These are phyloP conservation scores for Podiceps cristatus DNA, from an alignment of 2,113 vertebrate genomes.

Conservation along the genomic window DNA sequence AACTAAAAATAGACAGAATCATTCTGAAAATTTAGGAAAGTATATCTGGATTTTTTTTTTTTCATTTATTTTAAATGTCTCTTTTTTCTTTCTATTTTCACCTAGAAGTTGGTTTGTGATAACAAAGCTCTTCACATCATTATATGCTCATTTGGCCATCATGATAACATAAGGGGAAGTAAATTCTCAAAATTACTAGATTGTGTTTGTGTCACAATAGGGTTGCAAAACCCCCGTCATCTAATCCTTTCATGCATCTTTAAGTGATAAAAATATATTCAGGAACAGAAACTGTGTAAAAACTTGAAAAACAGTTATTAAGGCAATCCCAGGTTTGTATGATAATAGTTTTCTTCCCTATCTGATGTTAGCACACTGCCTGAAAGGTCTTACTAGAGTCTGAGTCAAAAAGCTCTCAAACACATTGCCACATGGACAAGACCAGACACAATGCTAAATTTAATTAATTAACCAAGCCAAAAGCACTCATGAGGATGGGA, in stretches of 20 bases:
- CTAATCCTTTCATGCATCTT: neutral
- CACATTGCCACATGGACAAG: neutral
- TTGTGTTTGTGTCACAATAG: neutral
- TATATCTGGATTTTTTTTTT: accelerated
- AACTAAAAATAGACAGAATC: neutral
- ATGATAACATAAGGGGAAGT: neutral
- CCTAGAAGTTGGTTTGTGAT: neutral
- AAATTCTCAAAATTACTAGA: neutral
- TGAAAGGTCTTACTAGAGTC: neutral
- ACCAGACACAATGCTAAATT: neutral
- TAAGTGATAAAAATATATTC: neutral
- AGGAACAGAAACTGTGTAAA: neutral
- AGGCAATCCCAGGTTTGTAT: neutral
- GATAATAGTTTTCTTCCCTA: neutral
- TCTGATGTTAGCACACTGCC: neutral
- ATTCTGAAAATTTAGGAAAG: neutral
- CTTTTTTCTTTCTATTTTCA: neutral
- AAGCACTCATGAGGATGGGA: neutral
- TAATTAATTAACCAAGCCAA: neutral
- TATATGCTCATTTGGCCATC: neutral
- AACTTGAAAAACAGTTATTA: neutral
- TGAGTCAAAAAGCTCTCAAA: neutral
- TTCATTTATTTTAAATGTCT: neutral
- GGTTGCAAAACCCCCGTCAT: neutral
- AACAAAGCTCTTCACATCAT: neutral